A percentile compares a stretch with the other conserved stretches of the same genome.
Conservation (phyloP, 64 coral and sea anemone genomes). For the Montipora sp. region DNA sequence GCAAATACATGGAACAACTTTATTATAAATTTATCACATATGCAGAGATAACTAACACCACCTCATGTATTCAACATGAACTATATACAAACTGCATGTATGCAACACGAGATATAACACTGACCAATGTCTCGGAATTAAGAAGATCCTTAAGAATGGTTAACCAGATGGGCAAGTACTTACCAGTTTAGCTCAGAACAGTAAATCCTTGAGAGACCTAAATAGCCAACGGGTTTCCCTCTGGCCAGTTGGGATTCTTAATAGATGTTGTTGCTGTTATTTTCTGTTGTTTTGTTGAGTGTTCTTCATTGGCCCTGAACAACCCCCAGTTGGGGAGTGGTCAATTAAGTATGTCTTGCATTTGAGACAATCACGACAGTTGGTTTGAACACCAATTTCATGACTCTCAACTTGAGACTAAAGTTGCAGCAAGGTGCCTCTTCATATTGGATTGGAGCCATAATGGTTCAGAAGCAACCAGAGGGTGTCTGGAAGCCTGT, state of each 20-base stretch:
- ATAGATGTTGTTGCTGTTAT: too few species aligned
- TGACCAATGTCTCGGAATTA: background rate
- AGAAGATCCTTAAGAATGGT: background rate
- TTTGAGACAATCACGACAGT: background rate
- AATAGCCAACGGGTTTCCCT: too few species aligned
- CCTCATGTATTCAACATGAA: too few species aligned
- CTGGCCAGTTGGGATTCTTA: too few species aligned
- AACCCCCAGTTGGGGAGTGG: background rate
- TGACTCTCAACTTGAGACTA: slow-evolving; percentile 3
- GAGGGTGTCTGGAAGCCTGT: slow-evolving; percentile 14
- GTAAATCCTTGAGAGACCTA: background rate
- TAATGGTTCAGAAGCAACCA: background rate
- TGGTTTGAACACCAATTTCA: background rate
- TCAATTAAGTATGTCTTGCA: background rate
- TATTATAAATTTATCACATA: too few species aligned
- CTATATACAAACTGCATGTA: too few species aligned
- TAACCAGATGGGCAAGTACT: background rate
- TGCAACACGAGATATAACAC: background rate
- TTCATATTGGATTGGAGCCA: too few species aligned
- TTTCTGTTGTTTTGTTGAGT: background rate
- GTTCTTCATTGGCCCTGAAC: background rate
- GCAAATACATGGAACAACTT: too few species aligned
- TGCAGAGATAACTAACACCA: too few species aligned
- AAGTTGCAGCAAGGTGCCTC: background rate
- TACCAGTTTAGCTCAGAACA: too few species aligned